Percentiles rank a stretch among this genome's conserved stretches.
These are phyloP conservation scores for Forbesichthys papilliferus DNA, from an alignment of 2,113 vertebrate species.

Conservation along the genomic window DNA sequence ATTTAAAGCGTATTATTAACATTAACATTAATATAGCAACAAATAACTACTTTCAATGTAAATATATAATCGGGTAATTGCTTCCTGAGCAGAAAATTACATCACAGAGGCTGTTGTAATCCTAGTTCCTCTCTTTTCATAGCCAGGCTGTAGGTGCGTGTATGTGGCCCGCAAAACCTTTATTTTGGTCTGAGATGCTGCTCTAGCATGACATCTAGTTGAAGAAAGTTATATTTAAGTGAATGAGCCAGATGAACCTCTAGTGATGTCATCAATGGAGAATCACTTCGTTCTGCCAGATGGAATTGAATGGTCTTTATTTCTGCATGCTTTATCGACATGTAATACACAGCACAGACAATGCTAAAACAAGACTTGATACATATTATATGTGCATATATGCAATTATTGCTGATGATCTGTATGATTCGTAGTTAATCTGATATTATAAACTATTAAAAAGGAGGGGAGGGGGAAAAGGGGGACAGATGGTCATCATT, in stretches of 20 bases:
- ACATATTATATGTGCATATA: background rate
- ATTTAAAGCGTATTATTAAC: conserved; percentile 14
- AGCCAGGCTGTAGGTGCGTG: too few species aligned
- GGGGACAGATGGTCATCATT: conserved; percentile 9
- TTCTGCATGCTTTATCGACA: background rate
- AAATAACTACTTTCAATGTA: too few species aligned
- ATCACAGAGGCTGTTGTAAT: too few species aligned
- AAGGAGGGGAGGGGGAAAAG: background rate
- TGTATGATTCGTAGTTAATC: background rate
- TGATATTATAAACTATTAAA: background rate
- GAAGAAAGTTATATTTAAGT: conserved; percentile 36
- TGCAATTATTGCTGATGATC: background rate
- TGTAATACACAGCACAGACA: background rate
- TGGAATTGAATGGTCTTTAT: too few species aligned
- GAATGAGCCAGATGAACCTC: conserved; percentile 26
- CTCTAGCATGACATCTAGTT: too few species aligned
- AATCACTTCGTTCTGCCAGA: too few species aligned
- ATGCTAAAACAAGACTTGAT: too few species aligned
- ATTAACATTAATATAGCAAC: too few species aligned
- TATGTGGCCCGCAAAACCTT: conserved; percentile 40
- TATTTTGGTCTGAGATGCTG: conserved; percentile 6
- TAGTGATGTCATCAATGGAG: too few species aligned
- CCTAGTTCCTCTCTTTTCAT: too few species aligned
- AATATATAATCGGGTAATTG: too few species aligned
- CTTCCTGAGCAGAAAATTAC: too few species aligned